Evolutionary conservation across 92 coral and sea anemone genomes (phyloP).

Genomic region (Zoanthus solanderi): DNA sequence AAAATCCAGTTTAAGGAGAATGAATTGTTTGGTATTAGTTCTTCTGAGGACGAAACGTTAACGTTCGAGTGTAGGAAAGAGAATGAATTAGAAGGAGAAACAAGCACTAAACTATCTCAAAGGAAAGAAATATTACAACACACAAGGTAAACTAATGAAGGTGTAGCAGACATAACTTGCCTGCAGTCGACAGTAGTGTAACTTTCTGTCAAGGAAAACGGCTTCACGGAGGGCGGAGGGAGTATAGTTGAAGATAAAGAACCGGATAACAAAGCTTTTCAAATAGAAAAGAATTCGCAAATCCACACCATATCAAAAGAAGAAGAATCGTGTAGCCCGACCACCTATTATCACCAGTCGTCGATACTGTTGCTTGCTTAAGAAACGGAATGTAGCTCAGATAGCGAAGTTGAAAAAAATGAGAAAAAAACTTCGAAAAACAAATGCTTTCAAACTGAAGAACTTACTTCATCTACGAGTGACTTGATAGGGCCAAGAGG

Average conservation of each 20-base stretch:
- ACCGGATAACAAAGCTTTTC: not conserved
- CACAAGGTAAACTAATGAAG: not conserved
- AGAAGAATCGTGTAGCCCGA: not conserved
- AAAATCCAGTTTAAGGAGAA: not conserved
- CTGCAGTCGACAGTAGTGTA: not conserved
- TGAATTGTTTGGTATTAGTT: not conserved
- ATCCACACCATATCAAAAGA: not conserved
- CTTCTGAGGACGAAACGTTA: not conserved
- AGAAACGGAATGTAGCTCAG: constrained; percentile 30
- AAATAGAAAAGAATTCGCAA: not conserved
- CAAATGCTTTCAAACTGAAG: not conserved
- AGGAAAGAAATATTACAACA: not conserved
- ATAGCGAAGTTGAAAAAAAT: not conserved
- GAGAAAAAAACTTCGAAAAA: not conserved
- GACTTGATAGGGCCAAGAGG: not conserved
- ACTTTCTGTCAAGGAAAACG: not conserved
- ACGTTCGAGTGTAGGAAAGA: not conserved
- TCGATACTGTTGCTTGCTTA: constrained; percentile 21
- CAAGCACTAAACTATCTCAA: not conserved
- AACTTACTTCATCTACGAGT: not conserved
- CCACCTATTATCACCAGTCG: not conserved
- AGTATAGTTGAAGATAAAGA: not conserved
- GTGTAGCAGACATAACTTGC: not conserved
- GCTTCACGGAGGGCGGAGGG: not conserved
- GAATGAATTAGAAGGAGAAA: not conserved